phyloP scores from a whole-genome alignment of 1,140 invertebrate species.

The Hycleus cichorii region DNA sequence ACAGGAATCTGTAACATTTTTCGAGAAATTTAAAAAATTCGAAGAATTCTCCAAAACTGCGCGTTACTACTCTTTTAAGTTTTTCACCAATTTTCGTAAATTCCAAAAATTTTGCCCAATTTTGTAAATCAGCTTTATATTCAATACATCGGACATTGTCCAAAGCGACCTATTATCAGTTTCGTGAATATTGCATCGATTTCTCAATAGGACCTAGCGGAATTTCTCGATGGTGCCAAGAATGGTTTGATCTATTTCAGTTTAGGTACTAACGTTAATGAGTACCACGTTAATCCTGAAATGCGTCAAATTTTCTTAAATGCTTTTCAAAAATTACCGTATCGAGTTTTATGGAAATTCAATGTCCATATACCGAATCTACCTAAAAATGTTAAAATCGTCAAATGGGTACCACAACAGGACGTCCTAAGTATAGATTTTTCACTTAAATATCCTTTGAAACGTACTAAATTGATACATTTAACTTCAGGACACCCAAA shows the following conservation, averaged over 20 bases:
- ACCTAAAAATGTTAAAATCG: conserved; percentile 39
- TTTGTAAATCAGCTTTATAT: too few relatives aligned
- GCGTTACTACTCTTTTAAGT: too few relatives aligned
- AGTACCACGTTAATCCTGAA: conserved; percentile 27
- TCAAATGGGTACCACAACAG: conserved; percentile 48
- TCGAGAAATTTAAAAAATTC: too few relatives aligned
- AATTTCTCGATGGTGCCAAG: conserved; percentile 39
- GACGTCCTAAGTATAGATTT: conserved; percentile 42
- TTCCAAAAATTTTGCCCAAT: too few relatives aligned
- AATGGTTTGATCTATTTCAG: conserved; percentile 51
- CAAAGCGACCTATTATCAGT: too few relatives aligned
- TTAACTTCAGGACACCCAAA: conserved; percentile 39
- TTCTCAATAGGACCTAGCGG: conserved; percentile 11
- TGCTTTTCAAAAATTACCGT: conserved; percentile 32
- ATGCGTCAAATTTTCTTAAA: conserved; percentile 24
- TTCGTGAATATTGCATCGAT: too few relatives aligned
- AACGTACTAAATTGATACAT: not conserved
- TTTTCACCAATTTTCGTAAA: too few relatives aligned
- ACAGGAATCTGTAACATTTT: too few relatives aligned
- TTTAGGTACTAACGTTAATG: conserved; percentile 44
- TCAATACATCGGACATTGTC: too few relatives aligned
- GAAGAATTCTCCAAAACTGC: too few relatives aligned
- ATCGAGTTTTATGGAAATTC: conserved; percentile 46
- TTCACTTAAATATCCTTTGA: not conserved
- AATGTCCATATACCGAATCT: conserved; percentile 32